Base-by-base conservation (phyloP, 2,113 vertebrate species). In the Strix aluco region DNA sequence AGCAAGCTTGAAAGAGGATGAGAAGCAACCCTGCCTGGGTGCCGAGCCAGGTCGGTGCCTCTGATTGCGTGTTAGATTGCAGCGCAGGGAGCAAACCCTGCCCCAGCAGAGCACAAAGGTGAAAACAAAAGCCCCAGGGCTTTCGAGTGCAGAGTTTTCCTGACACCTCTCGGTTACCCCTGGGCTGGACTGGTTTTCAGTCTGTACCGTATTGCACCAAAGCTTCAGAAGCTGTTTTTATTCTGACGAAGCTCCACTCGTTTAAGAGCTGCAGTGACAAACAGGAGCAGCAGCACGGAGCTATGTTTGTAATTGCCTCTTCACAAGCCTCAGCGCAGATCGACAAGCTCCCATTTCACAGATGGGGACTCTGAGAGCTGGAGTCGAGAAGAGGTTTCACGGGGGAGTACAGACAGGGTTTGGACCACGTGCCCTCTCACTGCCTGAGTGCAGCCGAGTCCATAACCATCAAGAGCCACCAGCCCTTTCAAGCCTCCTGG, bases 251-350 rank as follows among this genome's bases (percentile, higher is more conserved):
- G 42, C 27, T 42, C 65, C 22, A 4, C 20, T 51, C 4, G 5
- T 46, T 34, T 10, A 25, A 12, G n/a, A 38, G 92, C 52, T 75
- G 77, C 14, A 8, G 58, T 5, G 59, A 42, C 36, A 59, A 57
- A 6, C 10, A 11, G 55, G 34, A 77, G 30, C 3, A 17, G 81
- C 4, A 10, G 11, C 6, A 1, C 0, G 0, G 36, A 78, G 59
- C 16, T 15, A 1, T 1, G 36, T 44, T 16, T 55, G 30, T 6
- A 30, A 3, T 21, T 32, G 55, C 19, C 52, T 29, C n/a, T 30
- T 70, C 61, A 17, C 3, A 19, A 71, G 29, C n/a, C 47, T 22
- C 49, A 2, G 44, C 2, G 1, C n/a, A 23, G 38, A 2, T 7
- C 3, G 5, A 15, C 1, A 7, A 74, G 61, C 30, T 51, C 91